phyloP scores from a whole-genome alignment of 1,140 invertebrate species.

The Apolygus lucorum region DNA sequence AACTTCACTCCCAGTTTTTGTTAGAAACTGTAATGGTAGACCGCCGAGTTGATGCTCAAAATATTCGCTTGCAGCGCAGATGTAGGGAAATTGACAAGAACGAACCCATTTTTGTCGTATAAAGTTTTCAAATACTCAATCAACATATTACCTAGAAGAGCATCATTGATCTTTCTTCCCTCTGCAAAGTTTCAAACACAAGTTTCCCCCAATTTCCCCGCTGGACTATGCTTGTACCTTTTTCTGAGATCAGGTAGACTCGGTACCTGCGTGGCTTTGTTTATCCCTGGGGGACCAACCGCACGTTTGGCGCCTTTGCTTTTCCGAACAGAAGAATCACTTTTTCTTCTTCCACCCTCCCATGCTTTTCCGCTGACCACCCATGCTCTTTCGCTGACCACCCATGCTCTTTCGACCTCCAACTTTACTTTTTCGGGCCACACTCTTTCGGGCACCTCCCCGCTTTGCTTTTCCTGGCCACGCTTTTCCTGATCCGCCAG shows the following conservation, averaged over 20 bases:
- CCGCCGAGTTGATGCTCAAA: slow-evolving; percentile 22
- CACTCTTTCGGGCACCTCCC: neutral
- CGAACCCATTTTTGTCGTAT: slow-evolving; percentile 46
- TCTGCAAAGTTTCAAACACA: slow-evolving; percentile 44
- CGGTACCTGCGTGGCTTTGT: slow-evolving; percentile 32
- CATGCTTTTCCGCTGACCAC: neutral
- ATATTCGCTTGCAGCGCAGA: slow-evolving; percentile 44
- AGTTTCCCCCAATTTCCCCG: slow-evolving; percentile 47
- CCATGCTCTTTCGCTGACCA: neutral
- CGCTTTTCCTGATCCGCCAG: too few species aligned
- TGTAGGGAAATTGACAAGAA: slow-evolving; percentile 51
- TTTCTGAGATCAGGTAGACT: slow-evolving; percentile 38
- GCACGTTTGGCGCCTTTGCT: neutral
- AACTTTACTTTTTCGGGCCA: slow-evolving; percentile 23
- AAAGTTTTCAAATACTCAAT: slow-evolving; percentile 49
- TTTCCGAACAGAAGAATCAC: neutral
- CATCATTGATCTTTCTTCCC: slow-evolving; percentile 46
- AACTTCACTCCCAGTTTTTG: neutral
- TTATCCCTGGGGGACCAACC: neutral
- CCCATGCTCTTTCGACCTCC: neutral
- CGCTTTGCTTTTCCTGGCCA: neutral
- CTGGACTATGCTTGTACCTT: slow-evolving; percentile 39
- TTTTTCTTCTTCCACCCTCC: too few species aligned
- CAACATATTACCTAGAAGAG: slow-evolving; percentile 46
- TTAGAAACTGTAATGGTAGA: neutral